These are phyloP conservation scores for Rynchops niger DNA, from an alignment of 2,113 vertebrate genomes.

Conservation along the genomic window DNA sequence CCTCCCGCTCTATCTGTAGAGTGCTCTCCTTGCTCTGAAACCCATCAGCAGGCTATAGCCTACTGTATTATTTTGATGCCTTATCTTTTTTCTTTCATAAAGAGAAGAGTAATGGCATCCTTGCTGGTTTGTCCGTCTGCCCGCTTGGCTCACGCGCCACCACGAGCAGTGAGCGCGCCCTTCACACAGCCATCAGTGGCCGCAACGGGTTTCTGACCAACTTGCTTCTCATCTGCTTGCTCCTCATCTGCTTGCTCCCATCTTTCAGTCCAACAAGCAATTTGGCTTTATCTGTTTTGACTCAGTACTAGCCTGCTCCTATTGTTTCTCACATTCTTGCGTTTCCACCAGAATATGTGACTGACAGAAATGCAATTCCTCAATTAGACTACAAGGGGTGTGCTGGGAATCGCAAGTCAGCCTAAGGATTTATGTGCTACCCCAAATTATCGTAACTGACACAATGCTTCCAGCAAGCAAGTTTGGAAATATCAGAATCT, in stretches of 20 bases:
- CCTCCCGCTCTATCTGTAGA: not conserved
- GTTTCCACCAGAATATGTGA: constrained; percentile 14
- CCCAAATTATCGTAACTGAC: constrained; percentile 34
- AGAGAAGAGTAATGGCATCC: not conserved
- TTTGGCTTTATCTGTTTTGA: constrained; percentile 50
- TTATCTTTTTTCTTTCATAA: not conserved
- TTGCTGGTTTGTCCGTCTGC: not conserved
- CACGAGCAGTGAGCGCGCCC: too few species aligned
- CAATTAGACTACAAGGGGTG: constrained; percentile 23
- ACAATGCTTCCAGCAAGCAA: constrained; percentile 55
- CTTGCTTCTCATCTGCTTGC: not conserved
- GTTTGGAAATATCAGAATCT: constrained; percentile 53
- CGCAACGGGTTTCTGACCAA: not conserved
- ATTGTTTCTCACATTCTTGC: constrained; percentile 63
- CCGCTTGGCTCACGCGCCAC: not conserved
- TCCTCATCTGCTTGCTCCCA: not conserved
- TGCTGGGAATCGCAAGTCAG: constrained; percentile 25
- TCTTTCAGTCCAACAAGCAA: constrained; percentile 25
- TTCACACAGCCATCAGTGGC: not conserved
- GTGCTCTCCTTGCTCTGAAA: not conserved
- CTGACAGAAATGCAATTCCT: constrained; percentile 31
- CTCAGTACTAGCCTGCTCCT: not conserved
- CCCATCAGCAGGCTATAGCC: not conserved
- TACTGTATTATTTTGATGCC: not conserved
- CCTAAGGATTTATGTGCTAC: constrained; percentile 32